A percentile compares a stretch with the other conserved stretches of the same genome.
Evolutionary conservation across 2,797 vertebrate species (phyloP).

Genomic region (Capromys pilorides): DNA sequence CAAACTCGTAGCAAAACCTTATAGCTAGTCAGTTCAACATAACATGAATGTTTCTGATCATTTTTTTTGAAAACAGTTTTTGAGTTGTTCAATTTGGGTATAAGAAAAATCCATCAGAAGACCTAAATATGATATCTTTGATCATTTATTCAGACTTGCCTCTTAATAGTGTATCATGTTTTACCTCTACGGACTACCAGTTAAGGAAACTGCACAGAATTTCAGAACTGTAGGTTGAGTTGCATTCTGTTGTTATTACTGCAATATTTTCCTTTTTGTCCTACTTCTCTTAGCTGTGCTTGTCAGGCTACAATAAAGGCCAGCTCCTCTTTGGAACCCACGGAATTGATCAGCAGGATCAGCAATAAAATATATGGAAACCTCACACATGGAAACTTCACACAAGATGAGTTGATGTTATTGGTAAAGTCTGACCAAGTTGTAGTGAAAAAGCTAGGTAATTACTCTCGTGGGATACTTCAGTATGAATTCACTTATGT

Average conservation of each 20-base stretch:
- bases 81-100: conserved; percentile 42
- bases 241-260: not conserved
- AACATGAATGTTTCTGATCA: conserved; percentile 27
- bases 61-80: conserved; percentile 63
- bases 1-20: conserved; percentile 53
- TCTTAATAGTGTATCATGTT: conserved; percentile 21
- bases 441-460: conserved; percentile 81
- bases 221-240: not conserved
- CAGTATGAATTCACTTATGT: not conserved
- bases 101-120: conserved; percentile 32
- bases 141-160: conserved; percentile 40
- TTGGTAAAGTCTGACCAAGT: conserved; percentile 64
- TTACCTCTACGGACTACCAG: conserved; percentile 15
- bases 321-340: conserved; percentile 59
- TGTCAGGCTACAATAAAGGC: conserved; percentile 81
- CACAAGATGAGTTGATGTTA: conserved; percentile 67
- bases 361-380: conserved; percentile 64
- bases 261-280: conserved; percentile 52
- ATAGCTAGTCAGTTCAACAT: conserved; percentile 29
- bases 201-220: conserved; percentile 1
- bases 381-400: conserved; percentile 51
- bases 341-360: conserved; percentile 69
- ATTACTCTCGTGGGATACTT: conserved; percentile 49
- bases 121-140: conserved; percentile 12
- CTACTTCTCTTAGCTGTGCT: conserved; percentile 74